Percentiles rank a stretch among this genome's conserved stretches.
phyloP scores from a whole-genome alignment of 2,888 invertebrate genomes.

The Polydesmus complanatus region DNA sequence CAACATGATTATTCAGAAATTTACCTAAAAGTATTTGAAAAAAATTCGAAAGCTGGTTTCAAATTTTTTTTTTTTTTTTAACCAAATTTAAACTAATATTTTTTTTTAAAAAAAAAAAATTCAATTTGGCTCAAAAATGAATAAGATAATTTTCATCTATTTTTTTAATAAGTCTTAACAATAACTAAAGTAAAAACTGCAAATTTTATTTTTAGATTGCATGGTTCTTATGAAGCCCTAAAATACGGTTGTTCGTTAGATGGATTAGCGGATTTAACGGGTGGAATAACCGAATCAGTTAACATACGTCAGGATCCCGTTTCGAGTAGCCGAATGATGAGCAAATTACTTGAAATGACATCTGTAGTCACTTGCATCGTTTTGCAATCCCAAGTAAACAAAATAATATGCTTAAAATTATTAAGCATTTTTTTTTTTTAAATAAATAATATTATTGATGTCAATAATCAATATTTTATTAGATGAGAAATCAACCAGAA shows the following conservation, averaged over 20 bases:
- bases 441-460: not conserved
- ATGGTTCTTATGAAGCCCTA: constrained; percentile 83
- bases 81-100: too few relatives aligned
- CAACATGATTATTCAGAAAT: too few relatives aligned
- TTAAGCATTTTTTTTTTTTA: not conserved
- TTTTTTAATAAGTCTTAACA: too few relatives aligned
- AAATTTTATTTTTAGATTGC: constrained; percentile 44
- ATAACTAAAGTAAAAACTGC: not conserved
- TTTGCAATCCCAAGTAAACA: constrained; percentile 32
- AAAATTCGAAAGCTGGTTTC: too few relatives aligned
- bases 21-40: too few relatives aligned
- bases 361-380: constrained; percentile 69
- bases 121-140: too few relatives aligned
- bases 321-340: constrained; percentile 49
- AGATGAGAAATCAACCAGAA: constrained; percentile 28
- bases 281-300: constrained; percentile 74
- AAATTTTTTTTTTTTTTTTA: too few relatives aligned
- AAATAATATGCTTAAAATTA: too few relatives aligned
- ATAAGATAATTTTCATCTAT: too few relatives aligned
- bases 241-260: constrained; percentile 82
- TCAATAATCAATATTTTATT: not conserved
- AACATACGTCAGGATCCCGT: constrained; percentile 55
- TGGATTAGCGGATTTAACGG: constrained; percentile 74
- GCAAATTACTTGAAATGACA: constrained; percentile 60
- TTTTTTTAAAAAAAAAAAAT: too few relatives aligned